Evolutionary conservation across 2,888 invertebrate genomes (phyloP), one percentile per base, ranked within the genome.

Genomic region (Taphrorychus bicolor): DNA sequence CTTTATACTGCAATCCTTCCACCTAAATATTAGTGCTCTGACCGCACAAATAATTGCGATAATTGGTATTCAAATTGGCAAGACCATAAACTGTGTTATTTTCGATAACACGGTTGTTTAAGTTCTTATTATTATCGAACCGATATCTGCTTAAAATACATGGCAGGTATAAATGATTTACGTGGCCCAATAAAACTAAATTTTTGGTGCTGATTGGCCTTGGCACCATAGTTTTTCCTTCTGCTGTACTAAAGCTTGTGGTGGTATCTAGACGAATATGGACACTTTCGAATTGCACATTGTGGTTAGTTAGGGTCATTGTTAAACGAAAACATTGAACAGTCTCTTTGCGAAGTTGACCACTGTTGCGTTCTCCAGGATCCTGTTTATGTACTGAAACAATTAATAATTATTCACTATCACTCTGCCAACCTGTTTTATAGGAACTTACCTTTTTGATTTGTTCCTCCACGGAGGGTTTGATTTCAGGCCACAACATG

Each of bases 401-500:
- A 61, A 66, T 23, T 32, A 42, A 14, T 42, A n/a, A n/a, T n/a
- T n/a, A n/a, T n/a, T n/a, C n/a, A n/a, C n/a, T n/a, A n/a, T n/a
- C n/a, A n/a, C n/a, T n/a, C n/a, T n/a, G n/a, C n/a, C n/a, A n/a
- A n/a, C n/a, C n/a, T n/a, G n/a, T n/a, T n/a, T n/a, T n/a, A n/a
- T n/a, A n/a, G n/a, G n/a, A n/a, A n/a, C n/a, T n/a, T n/a, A 83
- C 83, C 59, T 77, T 74, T 66, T 76, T 79, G 11, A 82, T 72
- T 74, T 81, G 79, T 68, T 76, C 73, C 45, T 81, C 77, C 18
- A 82, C 76, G 11, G 80, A 79, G 14, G 77, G 76, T 70, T 80
- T 81, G 11, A 82, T 75, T 71, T 82, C 81, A 1, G 82, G 82
- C 83, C 83, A 83, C n/a, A 82, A 71, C 56, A 80, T 80, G 56